Evolutionary conservation across 2,113 vertebrate species (phyloP).

Genomic region (Semicossyphus pulcher): DNA sequence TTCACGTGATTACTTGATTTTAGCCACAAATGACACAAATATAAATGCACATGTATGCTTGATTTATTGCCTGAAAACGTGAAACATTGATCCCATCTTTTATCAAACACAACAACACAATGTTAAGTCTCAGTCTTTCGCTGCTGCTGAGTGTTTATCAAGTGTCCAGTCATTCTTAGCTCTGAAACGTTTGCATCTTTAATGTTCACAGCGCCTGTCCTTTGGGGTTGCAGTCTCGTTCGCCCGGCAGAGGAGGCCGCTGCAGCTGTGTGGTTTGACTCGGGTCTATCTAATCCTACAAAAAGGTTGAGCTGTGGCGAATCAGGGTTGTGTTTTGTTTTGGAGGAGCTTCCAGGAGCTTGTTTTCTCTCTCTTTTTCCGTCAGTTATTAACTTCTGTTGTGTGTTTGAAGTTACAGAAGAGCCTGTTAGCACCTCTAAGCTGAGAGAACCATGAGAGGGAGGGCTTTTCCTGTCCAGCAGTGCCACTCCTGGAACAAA

Average conservation of each 20-base stretch:
- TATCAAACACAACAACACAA: background rate
- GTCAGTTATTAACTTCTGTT: background rate
- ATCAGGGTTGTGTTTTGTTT: background rate
- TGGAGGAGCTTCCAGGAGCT: background rate
- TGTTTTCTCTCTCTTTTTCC: background rate
- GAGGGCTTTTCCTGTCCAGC: slow-evolving; percentile 26
- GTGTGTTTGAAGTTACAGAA: slow-evolving; percentile 1
- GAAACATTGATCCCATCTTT: too few species aligned
- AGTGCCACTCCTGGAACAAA: slow-evolving; percentile 78
- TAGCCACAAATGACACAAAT: too few species aligned
- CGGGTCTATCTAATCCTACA: background rate
- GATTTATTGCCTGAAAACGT: too few species aligned
- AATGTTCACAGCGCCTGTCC: background rate
- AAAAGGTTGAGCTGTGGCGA: background rate
- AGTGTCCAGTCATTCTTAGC: slow-evolving; percentile 37
- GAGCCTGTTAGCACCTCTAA: slow-evolving; percentile 2
- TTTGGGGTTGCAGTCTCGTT: background rate
- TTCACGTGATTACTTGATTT: too few species aligned
- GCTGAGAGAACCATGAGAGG: slow-evolving; percentile 27
- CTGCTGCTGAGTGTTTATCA: slow-evolving; percentile 7
- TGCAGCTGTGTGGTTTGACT: background rate
- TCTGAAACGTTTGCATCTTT: background rate
- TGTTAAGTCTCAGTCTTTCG: background rate
- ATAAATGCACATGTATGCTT: too few species aligned
- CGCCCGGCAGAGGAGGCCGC: background rate